Conservation (phyloP, 2,797 vertebrate genomes). For the Molossus alvarezi region DNA sequence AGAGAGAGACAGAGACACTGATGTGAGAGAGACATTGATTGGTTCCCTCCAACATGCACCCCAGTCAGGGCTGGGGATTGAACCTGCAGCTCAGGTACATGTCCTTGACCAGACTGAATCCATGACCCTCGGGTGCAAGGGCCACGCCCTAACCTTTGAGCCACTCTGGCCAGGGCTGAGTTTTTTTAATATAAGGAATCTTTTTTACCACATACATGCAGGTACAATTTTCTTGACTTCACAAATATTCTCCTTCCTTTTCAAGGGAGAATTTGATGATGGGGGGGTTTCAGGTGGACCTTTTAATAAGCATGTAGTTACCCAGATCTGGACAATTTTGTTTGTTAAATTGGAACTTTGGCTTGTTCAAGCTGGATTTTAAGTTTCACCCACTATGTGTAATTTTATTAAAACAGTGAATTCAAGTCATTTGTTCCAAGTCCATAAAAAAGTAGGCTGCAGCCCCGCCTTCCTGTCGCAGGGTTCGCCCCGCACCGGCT, state of each 20-base stretch:
- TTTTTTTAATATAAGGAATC: slow-evolving; percentile 68
- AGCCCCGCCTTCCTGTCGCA: neutral
- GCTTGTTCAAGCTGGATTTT: slow-evolving; percentile 65
- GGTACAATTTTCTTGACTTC: slow-evolving; percentile 55
- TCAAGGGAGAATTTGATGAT: slow-evolving; percentile 26
- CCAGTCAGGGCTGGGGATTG: no score
- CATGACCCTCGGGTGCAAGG: no score
- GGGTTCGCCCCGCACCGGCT: no score
- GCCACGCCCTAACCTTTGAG: no score
- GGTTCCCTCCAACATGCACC: no score
- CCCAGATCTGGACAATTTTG: slow-evolving; percentile 13
- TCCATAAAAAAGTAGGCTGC: slow-evolving; percentile 65
- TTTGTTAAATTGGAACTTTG: slow-evolving; percentile 66
- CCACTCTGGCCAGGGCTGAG: neutral
- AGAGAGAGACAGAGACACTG: no score
- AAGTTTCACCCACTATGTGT: slow-evolving; percentile 27
- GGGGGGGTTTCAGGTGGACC: slow-evolving; percentile 4
- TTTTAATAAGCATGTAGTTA: slow-evolving; percentile 14
- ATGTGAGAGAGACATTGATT: no score
- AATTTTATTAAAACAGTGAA: slow-evolving; percentile 68
- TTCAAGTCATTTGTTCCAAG: slow-evolving; percentile 68
- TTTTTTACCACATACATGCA: slow-evolving; percentile 38
- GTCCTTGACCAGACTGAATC: no score
- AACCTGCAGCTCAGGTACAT: no score
- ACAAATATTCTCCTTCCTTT: slow-evolving; percentile 65